Evolutionary conservation across 2,888 invertebrate species (phyloP), one percentile per base, ranked within the genome.

Genomic region (Drosophila meridiana): DNA sequence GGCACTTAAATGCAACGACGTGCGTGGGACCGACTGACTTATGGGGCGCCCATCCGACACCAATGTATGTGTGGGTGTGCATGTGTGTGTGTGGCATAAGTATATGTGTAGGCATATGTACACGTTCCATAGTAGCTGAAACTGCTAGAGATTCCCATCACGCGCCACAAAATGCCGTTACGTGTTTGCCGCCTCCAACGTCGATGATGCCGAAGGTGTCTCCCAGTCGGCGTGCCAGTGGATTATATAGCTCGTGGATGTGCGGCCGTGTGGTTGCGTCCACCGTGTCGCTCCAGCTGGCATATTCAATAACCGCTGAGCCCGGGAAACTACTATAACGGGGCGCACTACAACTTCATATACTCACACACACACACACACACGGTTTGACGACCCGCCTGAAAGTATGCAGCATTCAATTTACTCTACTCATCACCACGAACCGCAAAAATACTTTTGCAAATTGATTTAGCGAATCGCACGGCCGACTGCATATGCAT

Each of bases 1-100:
- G 89, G 78, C 89, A 90, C 90, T 90, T 87, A 90, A 90, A 86
- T 86, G 90, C 87, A 86, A 62, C 73, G 73, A 90, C 90, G 87
- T 87, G 87, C 90, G 89, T 88, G 89, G 83, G 78, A 64, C 68
- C 47, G 57, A 36, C 58, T 78, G 73, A 69, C 83, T 83, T 80
- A 72, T 76, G 50, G 34, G 73, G 64, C 68, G 60, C 66, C 67
- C 56, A 73, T 57, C 60, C 53, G 30, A 9, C 32, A 36, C 30
- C 13, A 42, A 42, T 47, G 47, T 45, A 8, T 53, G 60, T 34
- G 28, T 42, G 56, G 42, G 36, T 52, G 42, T 58, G 28, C 34
- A 47, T 26, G 20, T 43, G 57, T 47, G 26, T 36, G 30, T n/a
- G 43, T 26, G 26, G 20, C 57, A 36, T 58, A 66, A 60, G 66